These are phyloP conservation scores for Oplegnathus fasciatus DNA, from an alignment of 2,113 vertebrate species.

Conservation along the genomic window DNA sequence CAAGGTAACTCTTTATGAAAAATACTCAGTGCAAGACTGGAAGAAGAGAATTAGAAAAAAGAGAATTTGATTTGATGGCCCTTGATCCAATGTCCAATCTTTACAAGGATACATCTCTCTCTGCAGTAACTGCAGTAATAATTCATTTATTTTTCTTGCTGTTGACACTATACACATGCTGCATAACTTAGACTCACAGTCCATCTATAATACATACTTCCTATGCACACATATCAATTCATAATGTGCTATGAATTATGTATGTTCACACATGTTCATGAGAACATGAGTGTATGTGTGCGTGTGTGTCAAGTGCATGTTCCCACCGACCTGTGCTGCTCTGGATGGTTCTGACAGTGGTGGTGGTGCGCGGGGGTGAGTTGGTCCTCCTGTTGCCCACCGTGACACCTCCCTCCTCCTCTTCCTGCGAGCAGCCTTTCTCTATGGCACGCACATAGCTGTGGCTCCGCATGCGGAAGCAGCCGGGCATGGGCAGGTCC, in stretches of 20 bases:
- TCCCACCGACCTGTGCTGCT: slow-evolving; percentile 95
- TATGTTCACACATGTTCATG: slow-evolving; percentile 42
- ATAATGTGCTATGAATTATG: slow-evolving; percentile 55
- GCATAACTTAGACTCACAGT: slow-evolving; percentile 27
- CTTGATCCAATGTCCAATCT: slow-evolving; percentile 7
- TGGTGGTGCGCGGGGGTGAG: slow-evolving; percentile 91
- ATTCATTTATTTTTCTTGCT: slow-evolving; percentile 14
- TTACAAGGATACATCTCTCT: slow-evolving; percentile 1
- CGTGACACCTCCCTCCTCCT: slow-evolving; percentile 79
- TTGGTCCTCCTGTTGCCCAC: slow-evolving; percentile 84
- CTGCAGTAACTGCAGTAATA: slow-evolving; percentile 7
- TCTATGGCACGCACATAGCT: slow-evolving; percentile 98
- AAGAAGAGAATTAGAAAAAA: background rate
- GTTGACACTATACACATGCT: slow-evolving; percentile 29
- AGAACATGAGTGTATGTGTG: slow-evolving; percentile 22
- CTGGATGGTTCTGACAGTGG: slow-evolving; percentile 98
- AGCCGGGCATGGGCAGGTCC: slow-evolving; percentile 93
- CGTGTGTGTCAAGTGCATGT: slow-evolving; percentile 27
- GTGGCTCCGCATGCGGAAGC: slow-evolving; percentile 98
- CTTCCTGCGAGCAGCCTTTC: slow-evolving; percentile 96
- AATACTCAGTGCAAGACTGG: background rate
- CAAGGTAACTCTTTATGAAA: background rate
- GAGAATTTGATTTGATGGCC: slow-evolving; percentile 12
- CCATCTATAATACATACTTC: slow-evolving; percentile 52
- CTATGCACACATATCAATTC: slow-evolving; percentile 47